Conservation (phyloP, 2,888 invertebrate species). For the Zaprionus obscuricornis region DNA sequence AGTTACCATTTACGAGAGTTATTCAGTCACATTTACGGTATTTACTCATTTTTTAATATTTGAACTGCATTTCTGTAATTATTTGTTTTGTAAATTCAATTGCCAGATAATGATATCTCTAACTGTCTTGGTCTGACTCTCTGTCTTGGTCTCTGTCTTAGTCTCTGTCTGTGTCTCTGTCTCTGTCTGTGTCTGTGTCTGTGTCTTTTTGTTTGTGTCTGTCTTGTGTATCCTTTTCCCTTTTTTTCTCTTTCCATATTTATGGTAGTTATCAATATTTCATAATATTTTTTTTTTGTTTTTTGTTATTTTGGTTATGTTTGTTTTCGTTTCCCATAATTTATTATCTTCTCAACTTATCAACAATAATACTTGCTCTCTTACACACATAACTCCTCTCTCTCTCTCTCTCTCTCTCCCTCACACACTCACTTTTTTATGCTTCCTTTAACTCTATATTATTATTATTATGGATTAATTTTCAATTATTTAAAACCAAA, state of each 20-base stretch:
- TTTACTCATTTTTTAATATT: constrained; percentile 33
- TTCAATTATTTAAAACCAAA: constrained; percentile 75
- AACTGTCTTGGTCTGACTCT: background rate
- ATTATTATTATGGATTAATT: constrained; percentile 83
- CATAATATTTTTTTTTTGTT: too few relatives aligned
- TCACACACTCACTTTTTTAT: too few relatives aligned
- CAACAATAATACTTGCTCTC: too few relatives aligned
- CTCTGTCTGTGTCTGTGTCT: constrained; percentile 31
- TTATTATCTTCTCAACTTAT: too few relatives aligned
- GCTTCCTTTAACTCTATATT: too few relatives aligned
- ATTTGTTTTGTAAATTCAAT: constrained; percentile 82
- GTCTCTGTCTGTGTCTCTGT: constrained; percentile 17
- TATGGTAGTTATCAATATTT: too few relatives aligned
- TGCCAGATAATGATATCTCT: constrained; percentile 80
- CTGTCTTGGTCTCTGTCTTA: background rate
- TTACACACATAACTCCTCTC: constrained; percentile 16
- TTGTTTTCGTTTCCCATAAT: too few relatives aligned
- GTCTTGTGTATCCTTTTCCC: background rate
- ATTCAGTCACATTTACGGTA: constrained; percentile 52
- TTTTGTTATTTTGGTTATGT: too few relatives aligned
- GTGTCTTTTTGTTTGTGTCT: constrained; percentile 20
- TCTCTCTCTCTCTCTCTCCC: constrained; percentile 22
- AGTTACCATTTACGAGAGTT: too few relatives aligned
- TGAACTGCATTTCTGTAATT: constrained; percentile 70
- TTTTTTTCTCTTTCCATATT: too few relatives aligned